Evolutionary conservation across 1,140 invertebrate genomes (phyloP), one percentile per base, ranked within the genome.

Genomic region (Laupala kohalensis): DNA sequence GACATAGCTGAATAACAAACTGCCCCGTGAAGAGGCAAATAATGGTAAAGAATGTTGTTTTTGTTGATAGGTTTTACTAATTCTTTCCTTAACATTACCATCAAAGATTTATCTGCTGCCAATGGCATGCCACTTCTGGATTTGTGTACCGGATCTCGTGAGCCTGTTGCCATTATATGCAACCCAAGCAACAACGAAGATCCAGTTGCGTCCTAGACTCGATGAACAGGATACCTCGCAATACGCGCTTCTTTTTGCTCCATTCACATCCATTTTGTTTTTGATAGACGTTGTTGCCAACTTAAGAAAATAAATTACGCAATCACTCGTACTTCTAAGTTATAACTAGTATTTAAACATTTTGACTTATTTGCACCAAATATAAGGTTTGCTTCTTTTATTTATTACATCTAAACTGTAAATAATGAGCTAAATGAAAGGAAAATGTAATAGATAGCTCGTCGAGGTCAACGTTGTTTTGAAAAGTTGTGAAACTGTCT

Each of bases 261-360:
- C 9, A 13, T 9, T 53, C 37, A 53, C 37, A 53, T 53, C 37
- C 37, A 53, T 53, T 53, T 53, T 53, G 37, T 53, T 53, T 53
- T 53, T 53, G 37, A 53, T 90, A 89, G 89, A 90, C 89, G 89
- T 89, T 89, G 91, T 89, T 91, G 90, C 89, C 89, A 91, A 91
- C 89, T n/a, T n/a, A n/a, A n/a, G n/a, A n/a, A n/a, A n/a, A n/a
- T n/a, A n/a, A n/a, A n/a, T n/a, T n/a, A n/a, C n/a, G n/a, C n/a
- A n/a, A n/a, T n/a, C n/a, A n/a, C n/a, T n/a, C n/a, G n/a, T n/a
- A n/a, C n/a, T n/a, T n/a, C n/a, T n/a, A n/a, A n/a, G n/a, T n/a
- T n/a, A n/a, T n/a, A n/a, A n/a, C n/a, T n/a, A n/a, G n/a, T n/a
- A n/a, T n/a, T n/a, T n/a, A n/a, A n/a, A n/a, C n/a, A n/a, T n/a